Evolutionary conservation across 2,888 invertebrate genomes (phyloP).

Genomic region (Erynnis tages): DNA sequence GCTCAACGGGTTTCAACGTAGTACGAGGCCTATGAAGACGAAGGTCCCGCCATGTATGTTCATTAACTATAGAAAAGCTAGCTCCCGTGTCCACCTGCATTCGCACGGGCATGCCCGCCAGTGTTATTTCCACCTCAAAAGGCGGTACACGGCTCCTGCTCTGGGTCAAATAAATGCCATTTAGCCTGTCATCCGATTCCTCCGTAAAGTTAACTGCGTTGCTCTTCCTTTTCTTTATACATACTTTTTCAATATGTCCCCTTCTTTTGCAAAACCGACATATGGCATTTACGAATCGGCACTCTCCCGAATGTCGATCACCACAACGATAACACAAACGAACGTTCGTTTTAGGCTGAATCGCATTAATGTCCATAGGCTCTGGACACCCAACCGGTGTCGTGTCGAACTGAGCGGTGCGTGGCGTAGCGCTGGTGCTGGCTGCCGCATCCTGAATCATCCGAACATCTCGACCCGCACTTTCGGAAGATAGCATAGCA

Average conservation of each 20-base stretch:
- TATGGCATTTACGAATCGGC: conserved; percentile 30
- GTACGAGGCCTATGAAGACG: background rate
- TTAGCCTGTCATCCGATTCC: conserved; percentile 14
- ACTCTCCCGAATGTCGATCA: conserved; percentile 27
- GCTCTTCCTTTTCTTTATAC: conserved; percentile 23
- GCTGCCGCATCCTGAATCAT: conserved; percentile 22
- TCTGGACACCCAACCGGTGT: background rate
- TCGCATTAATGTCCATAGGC: conserved; percentile 28
- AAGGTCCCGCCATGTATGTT: conserved; percentile 21
- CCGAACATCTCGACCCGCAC: conserved; percentile 28
- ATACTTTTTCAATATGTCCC: conserved; percentile 27
- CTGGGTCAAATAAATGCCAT: conserved; percentile 21
- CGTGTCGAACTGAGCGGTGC: background rate
- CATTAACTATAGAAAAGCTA: conserved; percentile 28
- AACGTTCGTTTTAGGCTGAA: conserved; percentile 2
- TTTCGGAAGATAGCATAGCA: conserved; percentile 32
- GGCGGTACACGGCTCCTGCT: conserved; percentile 18
- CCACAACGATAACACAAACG: conserved; percentile 33
- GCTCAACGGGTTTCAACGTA: conserved; percentile 1
- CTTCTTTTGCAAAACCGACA: conserved; percentile 28
- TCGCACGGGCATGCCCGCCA: conserved; percentile 20
- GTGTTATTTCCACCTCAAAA: conserved; percentile 23
- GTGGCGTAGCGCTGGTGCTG: background rate
- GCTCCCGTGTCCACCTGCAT: conserved; percentile 33
- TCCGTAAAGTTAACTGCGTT: conserved; percentile 13